These are phyloP conservation scores for Chlorodrepanis virens DNA, from an alignment of 2,113 vertebrate genomes.

Conservation along the genomic window DNA sequence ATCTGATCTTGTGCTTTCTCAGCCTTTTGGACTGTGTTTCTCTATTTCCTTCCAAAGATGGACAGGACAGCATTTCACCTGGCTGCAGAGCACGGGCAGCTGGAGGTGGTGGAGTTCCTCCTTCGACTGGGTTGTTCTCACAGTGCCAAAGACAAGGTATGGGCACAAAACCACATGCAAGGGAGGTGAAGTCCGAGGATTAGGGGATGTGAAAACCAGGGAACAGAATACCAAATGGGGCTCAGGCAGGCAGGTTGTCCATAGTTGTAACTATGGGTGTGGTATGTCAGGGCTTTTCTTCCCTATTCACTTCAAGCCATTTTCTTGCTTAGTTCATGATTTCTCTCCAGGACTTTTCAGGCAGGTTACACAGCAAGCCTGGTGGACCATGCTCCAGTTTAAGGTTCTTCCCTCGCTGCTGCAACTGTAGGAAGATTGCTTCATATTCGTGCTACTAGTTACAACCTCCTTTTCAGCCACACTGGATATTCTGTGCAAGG, in stretches of 20 bases:
- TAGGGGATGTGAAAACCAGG: neutral
- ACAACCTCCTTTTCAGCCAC: neutral
- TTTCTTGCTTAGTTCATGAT: neutral
- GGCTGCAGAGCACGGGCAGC: conserved; percentile 78
- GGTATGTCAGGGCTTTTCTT: neutral
- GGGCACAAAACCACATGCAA: neutral
- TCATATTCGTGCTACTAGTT: neutral
- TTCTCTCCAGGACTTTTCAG: neutral
- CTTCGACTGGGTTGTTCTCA: conserved; percentile 80
- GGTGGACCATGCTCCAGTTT: neutral
- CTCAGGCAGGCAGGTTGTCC: neutral
- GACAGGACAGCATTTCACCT: conserved; percentile 84
- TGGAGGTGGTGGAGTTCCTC: conserved; percentile 84
- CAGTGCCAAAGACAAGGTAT: conserved; percentile 85
- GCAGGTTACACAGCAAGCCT: neutral
- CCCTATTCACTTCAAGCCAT: neutral
- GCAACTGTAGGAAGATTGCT: neutral
- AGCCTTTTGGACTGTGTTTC: neutral
- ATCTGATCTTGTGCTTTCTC: neutral
- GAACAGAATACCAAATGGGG: neutral
- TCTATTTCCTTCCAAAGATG: conserved; percentile 36
- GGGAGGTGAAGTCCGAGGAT: neutral
- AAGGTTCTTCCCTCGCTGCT: neutral
- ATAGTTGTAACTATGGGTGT: neutral
- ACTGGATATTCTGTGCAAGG: neutral